Evolutionary conservation across 2,888 invertebrate species (phyloP).

Genomic region (Conistra vaccinii): DNA sequence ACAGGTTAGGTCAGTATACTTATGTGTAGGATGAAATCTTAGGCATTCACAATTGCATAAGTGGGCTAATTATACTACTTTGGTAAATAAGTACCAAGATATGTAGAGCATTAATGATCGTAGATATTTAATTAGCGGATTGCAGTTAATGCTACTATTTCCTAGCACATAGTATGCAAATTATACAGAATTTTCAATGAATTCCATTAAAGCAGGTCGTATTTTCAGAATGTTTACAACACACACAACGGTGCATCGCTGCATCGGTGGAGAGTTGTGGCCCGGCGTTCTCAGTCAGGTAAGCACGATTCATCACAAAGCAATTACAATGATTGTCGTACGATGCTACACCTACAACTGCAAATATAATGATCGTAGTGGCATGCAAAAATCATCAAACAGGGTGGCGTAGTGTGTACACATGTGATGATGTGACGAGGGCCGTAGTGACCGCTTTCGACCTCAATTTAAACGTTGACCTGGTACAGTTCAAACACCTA

Average conservation of each 20-base stretch:
- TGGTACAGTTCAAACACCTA: constrained; percentile 78
- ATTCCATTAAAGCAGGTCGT: constrained; percentile 12
- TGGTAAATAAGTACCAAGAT: constrained; percentile 10
- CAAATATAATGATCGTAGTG: constrained; percentile 50
- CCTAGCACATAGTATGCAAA: constrained; percentile 22
- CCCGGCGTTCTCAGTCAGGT: constrained; percentile 30
- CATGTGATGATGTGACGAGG: constrained; percentile 70
- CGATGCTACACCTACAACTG: constrained; percentile 43
- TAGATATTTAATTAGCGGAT: constrained; percentile 22
- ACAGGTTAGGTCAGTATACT: background rate
- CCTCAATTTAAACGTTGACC: constrained; percentile 84
- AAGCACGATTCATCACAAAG: constrained; percentile 51
- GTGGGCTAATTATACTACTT: constrained; percentile 20
- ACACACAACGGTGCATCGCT: too few relatives aligned
- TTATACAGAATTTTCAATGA: constrained; percentile 16
- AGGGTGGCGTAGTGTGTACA: constrained; percentile 65
- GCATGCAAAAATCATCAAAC: constrained; percentile 50
- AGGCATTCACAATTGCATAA: constrained; percentile 23
- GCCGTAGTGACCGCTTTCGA: constrained; percentile 80
- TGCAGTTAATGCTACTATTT: constrained; percentile 15
- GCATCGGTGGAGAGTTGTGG: constrained; percentile 20
- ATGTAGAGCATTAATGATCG: constrained; percentile 14
- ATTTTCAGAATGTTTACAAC: constrained; percentile 48
- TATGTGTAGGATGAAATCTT: constrained; percentile 6
- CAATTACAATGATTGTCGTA: constrained; percentile 46